Base-by-base conservation (phyloP, 2,797 vertebrate genomes). In the Podarcis siculus region DNA sequence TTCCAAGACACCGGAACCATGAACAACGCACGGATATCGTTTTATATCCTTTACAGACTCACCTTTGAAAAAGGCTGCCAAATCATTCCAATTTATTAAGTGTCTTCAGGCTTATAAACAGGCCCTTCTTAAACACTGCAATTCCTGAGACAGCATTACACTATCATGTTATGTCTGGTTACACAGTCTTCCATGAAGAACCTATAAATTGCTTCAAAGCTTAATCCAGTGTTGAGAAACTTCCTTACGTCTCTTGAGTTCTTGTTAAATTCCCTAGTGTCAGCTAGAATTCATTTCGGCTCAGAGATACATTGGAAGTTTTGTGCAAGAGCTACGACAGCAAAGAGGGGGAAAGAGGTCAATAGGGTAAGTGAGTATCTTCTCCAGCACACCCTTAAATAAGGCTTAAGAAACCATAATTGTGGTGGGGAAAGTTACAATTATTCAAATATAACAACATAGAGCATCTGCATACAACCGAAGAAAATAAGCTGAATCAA, bases 41-140 rank as follows among this genome's bases (percentile, higher is more conserved):
- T 58, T 67, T 58, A 85, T 81, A 76, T 67, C 21, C n/a, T 78
- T 76, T 45, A 39, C 42, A 81, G 35, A 39, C 61, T 85, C 23
- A 85, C 37, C 45, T 87, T 67, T 80, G 69, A 55, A 76, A 64
- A 61, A 75, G 71, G 69, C n/a, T 85, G 83, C 75, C 78, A 85
- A 85, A 89, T 81, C 58, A n/a, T 55, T 73, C 32, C 67, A 90
- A 87, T 81, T 67, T 85, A 80, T 69, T 69, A 67, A 75, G 27
- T 87, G 45, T 81, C 35, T 87, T 76, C 58, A 73, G 39, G 42
- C 17, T 79, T 84, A 80, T 89, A 80, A 76, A 67, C 30, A 55
- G 75, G 67, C 79, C 21, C 64, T 75, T 85, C 32, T 85, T 83
- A 75, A 42, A 84, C 21, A 32, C 55, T 73, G 45, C 30, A 30